Conservation (phyloP, 2,113 vertebrate genomes). For the Sylvia atricapilla region DNA sequence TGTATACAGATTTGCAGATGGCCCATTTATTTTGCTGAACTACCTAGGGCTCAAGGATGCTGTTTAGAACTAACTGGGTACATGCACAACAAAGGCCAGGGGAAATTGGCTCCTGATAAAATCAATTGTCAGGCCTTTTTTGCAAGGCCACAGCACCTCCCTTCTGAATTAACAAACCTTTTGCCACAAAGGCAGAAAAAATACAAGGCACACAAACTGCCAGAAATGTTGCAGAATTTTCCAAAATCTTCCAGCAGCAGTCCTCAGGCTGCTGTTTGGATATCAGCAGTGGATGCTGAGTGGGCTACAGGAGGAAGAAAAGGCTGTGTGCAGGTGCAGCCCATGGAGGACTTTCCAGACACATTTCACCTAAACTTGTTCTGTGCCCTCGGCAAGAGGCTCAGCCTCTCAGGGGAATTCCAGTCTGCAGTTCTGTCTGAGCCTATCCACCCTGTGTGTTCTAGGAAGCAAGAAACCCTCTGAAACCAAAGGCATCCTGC, state of each 20-base stretch:
- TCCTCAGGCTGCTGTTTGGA: neutral
- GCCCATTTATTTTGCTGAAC: neutral
- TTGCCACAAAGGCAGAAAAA: neutral
- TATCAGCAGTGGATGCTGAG: neutral
- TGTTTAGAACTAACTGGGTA: neutral
- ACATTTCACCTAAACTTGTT: neutral
- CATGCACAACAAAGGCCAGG: neutral
- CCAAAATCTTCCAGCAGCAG: neutral
- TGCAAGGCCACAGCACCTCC: neutral
- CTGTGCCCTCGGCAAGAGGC: neutral
- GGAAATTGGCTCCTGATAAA: neutral
- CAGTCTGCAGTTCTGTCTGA: neutral
- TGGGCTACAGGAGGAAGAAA: neutral
- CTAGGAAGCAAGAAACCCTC: neutral
- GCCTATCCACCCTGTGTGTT: neutral
- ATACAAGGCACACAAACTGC: neutral
- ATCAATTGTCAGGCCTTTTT: neutral
- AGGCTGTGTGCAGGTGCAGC: neutral
- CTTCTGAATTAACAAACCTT: neutral
- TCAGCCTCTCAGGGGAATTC: neutral
- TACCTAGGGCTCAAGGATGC: neutral
- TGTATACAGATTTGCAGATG: neutral
- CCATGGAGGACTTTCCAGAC: neutral
- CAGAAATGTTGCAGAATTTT: neutral
- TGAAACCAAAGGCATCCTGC: neutral